These are phyloP conservation scores for Cynopterus brachyotis DNA, from an alignment of 2,113 vertebrate genomes.

Conservation along the genomic window DNA sequence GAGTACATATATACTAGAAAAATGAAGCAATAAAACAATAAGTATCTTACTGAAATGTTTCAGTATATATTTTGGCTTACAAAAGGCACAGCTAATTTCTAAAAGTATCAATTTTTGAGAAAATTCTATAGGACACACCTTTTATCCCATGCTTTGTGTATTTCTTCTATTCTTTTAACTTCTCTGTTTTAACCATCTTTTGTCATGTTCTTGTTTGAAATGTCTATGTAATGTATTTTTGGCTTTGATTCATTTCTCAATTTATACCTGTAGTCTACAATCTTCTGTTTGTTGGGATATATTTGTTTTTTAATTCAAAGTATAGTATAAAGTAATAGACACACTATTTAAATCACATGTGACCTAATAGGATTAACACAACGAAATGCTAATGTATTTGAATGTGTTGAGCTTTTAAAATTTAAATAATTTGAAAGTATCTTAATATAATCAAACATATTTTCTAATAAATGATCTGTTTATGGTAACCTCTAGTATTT, in stretches of 20 bases:
- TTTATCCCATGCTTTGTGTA: not conserved
- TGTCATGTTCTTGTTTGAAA: constrained; percentile 8
- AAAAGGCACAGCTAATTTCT: not conserved
- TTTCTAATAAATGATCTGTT: not conserved
- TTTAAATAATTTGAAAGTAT: not conserved
- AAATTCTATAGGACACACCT: not conserved
- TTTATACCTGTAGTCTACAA: not conserved
- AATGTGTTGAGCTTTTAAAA: not conserved
- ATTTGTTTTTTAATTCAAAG: not conserved
- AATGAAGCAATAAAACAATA: not conserved
- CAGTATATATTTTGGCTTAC: not conserved
- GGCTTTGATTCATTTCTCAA: not conserved
- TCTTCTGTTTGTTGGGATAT: not conserved
- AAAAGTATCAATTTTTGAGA: not conserved
- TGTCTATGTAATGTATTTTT: not conserved
- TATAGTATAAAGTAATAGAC: not conserved
- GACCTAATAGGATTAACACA: not conserved
- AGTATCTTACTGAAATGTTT: not conserved
- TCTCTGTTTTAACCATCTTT: not conserved
- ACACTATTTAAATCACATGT: not conserved
- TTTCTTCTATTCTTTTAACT: not conserved
- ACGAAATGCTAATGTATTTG: not conserved
- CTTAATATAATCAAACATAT: not conserved
- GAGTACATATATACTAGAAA: constrained; percentile 85
- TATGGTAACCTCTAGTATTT: not conserved